Conservation (phyloP, 2,113 vertebrate genomes). For the Cynopterus brachyotis region DNA sequence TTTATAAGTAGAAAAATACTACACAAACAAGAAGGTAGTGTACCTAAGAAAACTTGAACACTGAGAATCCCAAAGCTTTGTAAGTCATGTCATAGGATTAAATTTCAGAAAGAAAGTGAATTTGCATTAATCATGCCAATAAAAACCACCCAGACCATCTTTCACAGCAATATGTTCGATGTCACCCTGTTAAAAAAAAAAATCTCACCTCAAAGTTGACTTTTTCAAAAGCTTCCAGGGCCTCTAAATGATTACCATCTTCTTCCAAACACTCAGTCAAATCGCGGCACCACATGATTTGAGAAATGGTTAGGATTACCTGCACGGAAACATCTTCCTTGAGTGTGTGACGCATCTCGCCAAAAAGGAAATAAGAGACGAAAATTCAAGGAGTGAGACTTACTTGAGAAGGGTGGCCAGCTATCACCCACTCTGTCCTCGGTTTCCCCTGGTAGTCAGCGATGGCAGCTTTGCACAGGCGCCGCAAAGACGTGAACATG, state of each 20-base stretch:
- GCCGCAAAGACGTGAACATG: constrained; percentile 87
- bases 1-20: not conserved
- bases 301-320: constrained; percentile 91
- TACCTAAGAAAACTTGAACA: not conserved
- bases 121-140: not conserved
- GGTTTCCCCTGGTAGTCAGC: constrained; percentile 86
- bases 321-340: constrained; percentile 52
- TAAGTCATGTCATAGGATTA: not conserved
- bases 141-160: not conserved
- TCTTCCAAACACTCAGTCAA: constrained; percentile 86
- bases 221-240: constrained; percentile 86
- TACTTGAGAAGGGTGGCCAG: constrained; percentile 90
- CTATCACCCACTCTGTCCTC: constrained; percentile 86
- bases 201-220: constrained; percentile 86
- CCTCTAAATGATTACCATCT: constrained; percentile 78
- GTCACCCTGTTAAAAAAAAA: not conserved
- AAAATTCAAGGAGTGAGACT: not conserved
- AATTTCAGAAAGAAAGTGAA: not conserved
- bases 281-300: constrained; percentile 91
- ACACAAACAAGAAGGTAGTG: not conserved
- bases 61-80: not conserved
- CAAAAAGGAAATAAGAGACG: not conserved
- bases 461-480: constrained; percentile 88
- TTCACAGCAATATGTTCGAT: not conserved
- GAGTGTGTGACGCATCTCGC: not conserved